phyloP scores from a whole-genome alignment of 1,140 invertebrate species.

The Cylas formicarius region DNA sequence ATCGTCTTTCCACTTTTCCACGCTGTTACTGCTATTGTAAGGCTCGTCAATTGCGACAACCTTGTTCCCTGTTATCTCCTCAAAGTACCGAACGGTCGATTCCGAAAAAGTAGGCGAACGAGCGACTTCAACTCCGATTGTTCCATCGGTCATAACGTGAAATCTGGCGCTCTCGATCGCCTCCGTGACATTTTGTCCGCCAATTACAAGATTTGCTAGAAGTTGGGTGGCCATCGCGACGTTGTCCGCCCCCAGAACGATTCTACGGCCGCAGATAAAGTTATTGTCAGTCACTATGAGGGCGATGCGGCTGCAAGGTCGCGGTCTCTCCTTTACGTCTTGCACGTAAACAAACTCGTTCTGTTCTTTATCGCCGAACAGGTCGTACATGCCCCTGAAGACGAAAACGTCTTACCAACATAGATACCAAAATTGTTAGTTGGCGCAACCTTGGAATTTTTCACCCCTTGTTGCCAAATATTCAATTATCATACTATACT shows the following conservation, averaged over 20 bases:
- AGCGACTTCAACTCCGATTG: constrained; percentile 38
- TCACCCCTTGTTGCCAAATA: too few species aligned
- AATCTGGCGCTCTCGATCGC: constrained; percentile 39
- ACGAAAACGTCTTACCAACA: too few species aligned
- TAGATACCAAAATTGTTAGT: too few species aligned
- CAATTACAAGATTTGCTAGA: constrained; percentile 34
- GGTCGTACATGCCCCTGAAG: constrained; percentile 46
- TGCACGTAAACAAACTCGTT: constrained; percentile 44
- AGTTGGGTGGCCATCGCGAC: constrained; percentile 39
- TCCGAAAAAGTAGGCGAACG: constrained; percentile 6
- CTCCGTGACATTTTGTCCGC: constrained; percentile 33
- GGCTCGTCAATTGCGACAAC: constrained; percentile 37
- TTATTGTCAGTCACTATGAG: constrained; percentile 40
- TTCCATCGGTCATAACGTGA: constrained; percentile 30
- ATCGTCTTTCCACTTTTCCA: constrained; percentile 51
- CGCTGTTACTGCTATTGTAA: constrained; percentile 51
- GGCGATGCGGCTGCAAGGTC: constrained; percentile 32
- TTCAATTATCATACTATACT: too few species aligned
- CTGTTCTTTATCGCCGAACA: constrained; percentile 48
- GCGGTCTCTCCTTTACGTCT: constrained; percentile 30
- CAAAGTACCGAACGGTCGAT: constrained; percentile 19
- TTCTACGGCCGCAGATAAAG: constrained; percentile 40
- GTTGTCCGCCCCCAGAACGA: constrained; percentile 41
- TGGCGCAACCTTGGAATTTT: too few species aligned
- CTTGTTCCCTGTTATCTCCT: constrained; percentile 13